Base-by-base conservation (phyloP, 2,888 invertebrate genomes). In the Plebejus anna region DNA sequence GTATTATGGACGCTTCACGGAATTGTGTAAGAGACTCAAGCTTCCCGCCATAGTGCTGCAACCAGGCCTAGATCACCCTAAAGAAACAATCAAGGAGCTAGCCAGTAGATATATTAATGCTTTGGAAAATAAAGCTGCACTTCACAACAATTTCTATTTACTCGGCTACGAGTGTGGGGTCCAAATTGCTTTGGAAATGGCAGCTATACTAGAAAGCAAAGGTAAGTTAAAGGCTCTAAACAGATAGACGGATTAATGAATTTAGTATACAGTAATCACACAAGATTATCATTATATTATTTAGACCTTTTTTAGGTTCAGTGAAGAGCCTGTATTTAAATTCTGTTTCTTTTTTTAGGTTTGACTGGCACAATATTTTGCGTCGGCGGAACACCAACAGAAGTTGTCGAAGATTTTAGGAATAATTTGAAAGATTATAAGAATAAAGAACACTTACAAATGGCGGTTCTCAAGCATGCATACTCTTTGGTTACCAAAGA, bases 101-200 rank as follows among this genome's bases (percentile, higher is more conserved):
- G 88, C 89, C 0, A 76, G 81, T 28, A 82, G 84, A 80, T 82
- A 81, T 75, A 81, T 82, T 4, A 76, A 85, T 80, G 87, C 82
- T 3, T 75, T 88, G 47, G 47, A 85, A n/a, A 83, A 83, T 51
- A 85, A 83, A 51, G 79, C 81, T 0, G 80, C 79, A 32, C 6
- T 83, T 2, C 81, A 80, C 36, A 81, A 84, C 0, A 81, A 77
- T 0, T 90, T 89, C 76, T 85, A 87, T 78, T 78, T 90, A 2
- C 22, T 89, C 76, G 90, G 89, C 2, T 90, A 86, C 47, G 89
- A 90, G 80, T 82, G 83, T 71, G 90, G 90, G 6, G 83, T 87
- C 0, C 22, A 82, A 11, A 79, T 88, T 0, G 88, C 87, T n/a
- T 78, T 90, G 42, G 87, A 89, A 80, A 79, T 88, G 76, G 89